A percentile compares a stretch with the other conserved stretches of the same genome.
Conservation (phyloP, 1,140 invertebrate genomes). For the Stegodyphus dumicola region DNA sequence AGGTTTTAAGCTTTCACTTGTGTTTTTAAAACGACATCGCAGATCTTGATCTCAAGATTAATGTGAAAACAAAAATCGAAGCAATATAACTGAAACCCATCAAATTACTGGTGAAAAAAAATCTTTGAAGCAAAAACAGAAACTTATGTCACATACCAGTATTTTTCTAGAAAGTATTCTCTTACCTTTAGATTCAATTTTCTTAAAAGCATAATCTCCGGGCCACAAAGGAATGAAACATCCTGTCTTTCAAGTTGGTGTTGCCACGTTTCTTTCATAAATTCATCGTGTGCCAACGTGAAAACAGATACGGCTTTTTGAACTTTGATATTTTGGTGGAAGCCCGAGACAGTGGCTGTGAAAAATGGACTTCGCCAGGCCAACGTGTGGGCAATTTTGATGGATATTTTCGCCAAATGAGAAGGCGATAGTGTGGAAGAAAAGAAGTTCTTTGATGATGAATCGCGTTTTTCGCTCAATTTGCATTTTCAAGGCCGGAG, state of each 20-base stretch:
- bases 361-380: constrained; percentile 19
- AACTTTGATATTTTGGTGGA: constrained; percentile 36
- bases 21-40: neutral
- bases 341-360: neutral
- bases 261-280: no score
- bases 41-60: neutral
- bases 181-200: constrained; percentile 11
- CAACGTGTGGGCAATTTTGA: neutral
- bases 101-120: neutral
- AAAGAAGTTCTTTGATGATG: constrained; percentile 2
- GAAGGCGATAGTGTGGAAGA: constrained; percentile 6
- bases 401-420: neutral
- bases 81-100: neutral
- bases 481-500: no score
- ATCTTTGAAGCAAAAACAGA: constrained; percentile 1
- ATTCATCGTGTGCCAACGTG: neutral
- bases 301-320: constrained; percentile 18
- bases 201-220: neutral
- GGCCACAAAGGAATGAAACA: neutral
- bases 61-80: constrained; percentile 8
- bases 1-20: no score
- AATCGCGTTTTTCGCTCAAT: neutral
- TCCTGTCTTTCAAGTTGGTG: constrained; percentile 27
- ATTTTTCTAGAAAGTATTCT: neutral
- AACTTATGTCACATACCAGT: constrained; percentile 20